These are phyloP conservation scores for Plectropomus leopardus DNA, from an alignment of 2,113 vertebrate species.

Conservation along the genomic window DNA sequence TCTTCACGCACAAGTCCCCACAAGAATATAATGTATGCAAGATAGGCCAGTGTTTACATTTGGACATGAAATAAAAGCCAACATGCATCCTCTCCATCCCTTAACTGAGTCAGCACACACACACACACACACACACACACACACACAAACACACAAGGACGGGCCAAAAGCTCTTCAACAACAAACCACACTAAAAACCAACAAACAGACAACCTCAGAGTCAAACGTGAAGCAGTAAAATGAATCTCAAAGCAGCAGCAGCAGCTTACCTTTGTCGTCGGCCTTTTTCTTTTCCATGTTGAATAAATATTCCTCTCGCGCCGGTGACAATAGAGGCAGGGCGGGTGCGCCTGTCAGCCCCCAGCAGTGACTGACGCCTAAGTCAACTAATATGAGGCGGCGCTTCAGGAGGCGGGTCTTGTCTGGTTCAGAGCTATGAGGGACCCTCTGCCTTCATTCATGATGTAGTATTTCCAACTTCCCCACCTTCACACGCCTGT, in stretches of 20 bases:
- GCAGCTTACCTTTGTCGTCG: conserved; percentile 57
- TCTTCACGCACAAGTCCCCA: too few species aligned
- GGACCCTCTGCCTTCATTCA: background rate
- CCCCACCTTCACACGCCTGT: too few species aligned
- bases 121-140: background rate
- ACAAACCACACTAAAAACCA: background rate
- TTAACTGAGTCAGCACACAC: too few species aligned
- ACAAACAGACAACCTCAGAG: too few species aligned
- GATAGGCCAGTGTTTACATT: background rate
- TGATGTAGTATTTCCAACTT: too few species aligned
- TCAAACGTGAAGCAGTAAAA: background rate
- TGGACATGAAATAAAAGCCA: background rate
- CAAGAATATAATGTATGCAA: background rate
- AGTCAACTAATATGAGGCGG: conserved; percentile 18
- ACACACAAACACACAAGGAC: too few species aligned
- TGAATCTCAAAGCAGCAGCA: accelerated
- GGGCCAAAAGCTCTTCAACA: background rate
- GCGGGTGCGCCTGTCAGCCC: conserved; percentile 12
- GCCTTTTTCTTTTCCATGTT: conserved; percentile 55
- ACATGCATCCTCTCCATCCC: background rate
- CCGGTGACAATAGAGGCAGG: conserved; percentile 64
- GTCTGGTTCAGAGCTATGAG: background rate
- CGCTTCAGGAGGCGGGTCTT: conserved; percentile 13
- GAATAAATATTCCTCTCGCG: background rate
- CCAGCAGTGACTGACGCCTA: conserved; percentile 34